Percentiles rank a stretch among this genome's conserved stretches.
Conservation (phyloP, 2,113 vertebrate species). For the Macroglossus sobrinus region DNA sequence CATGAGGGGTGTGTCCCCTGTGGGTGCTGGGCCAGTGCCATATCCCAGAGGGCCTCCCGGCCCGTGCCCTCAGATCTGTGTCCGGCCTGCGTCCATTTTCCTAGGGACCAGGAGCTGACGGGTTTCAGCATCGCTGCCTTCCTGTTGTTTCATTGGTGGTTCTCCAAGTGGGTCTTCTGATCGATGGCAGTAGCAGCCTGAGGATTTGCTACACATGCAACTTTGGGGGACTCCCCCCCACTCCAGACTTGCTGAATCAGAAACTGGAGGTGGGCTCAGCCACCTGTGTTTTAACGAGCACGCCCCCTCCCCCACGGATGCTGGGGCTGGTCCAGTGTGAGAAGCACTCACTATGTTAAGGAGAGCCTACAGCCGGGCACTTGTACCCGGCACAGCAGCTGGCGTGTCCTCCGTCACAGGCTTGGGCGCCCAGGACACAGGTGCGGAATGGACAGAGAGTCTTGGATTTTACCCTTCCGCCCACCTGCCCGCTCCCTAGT, state of each 20-base stretch:
- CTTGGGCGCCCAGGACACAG: fast-evolving
- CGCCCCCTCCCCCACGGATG: background rate
- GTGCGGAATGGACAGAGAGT: fast-evolving
- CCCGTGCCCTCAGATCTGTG: fast-evolving
- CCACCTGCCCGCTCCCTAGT: background rate
- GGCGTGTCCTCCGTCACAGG: fast-evolving
- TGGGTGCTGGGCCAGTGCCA: fast-evolving
- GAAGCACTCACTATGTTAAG: background rate
- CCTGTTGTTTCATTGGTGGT: background rate
- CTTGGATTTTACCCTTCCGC: fast-evolving
- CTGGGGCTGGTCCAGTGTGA: fast-evolving
- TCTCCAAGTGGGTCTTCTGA: background rate
- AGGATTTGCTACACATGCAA: background rate
- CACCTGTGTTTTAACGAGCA: fast-evolving
- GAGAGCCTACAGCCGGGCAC: background rate
- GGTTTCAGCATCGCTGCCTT: background rate
- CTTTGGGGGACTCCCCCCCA: background rate
- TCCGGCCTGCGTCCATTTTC: fast-evolving
- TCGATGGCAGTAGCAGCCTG: background rate
- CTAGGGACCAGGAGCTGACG: fast-evolving
- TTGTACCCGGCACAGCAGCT: fast-evolving
- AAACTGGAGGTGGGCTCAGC: background rate
- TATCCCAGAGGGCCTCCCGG: fast-evolving
- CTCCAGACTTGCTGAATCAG: background rate
- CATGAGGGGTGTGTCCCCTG: fast-evolving